Evolutionary conservation across 2,888 invertebrate species (phyloP).

Genomic region (Cataglyphis albicans): DNA sequence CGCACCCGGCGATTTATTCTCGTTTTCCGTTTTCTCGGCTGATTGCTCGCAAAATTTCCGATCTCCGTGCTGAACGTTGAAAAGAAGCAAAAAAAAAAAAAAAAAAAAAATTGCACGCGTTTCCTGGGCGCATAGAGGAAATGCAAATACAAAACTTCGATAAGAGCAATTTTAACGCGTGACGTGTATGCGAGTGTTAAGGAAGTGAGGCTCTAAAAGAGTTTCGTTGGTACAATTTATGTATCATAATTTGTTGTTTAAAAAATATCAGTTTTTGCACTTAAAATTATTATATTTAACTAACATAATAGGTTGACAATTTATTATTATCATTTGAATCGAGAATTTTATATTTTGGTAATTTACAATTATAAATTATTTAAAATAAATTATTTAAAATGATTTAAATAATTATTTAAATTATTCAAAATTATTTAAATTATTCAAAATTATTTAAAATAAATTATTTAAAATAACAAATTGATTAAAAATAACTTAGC

Average conservation of each 20-base stretch:
- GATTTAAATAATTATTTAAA: too few species aligned
- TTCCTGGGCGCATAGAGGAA: background rate
- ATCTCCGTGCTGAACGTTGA: background rate
- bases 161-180: background rate
- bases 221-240: background rate
- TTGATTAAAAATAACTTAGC: too few species aligned
- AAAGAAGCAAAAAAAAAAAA: background rate
- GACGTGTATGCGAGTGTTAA: slow-evolving; percentile 1
- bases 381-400: too few species aligned
- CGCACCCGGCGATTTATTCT: slow-evolving; percentile 19
- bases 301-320: background rate
- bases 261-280: background rate
- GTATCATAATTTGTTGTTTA: background rate
- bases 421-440: too few species aligned
- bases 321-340: background rate
- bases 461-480: too few species aligned
- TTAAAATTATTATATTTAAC: background rate
- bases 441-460: too few species aligned
- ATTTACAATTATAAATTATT: background rate
- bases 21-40: background rate
- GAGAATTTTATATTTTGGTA: background rate
- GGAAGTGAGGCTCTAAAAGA: background rate
- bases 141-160: background rate
- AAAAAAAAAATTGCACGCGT: background rate
- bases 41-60: slow-evolving; percentile 26